A percentile compares a stretch with the other conserved stretches of the same genome.
Conservation (phyloP, 2,888 invertebrate genomes). For the Smittia sp. region DNA sequence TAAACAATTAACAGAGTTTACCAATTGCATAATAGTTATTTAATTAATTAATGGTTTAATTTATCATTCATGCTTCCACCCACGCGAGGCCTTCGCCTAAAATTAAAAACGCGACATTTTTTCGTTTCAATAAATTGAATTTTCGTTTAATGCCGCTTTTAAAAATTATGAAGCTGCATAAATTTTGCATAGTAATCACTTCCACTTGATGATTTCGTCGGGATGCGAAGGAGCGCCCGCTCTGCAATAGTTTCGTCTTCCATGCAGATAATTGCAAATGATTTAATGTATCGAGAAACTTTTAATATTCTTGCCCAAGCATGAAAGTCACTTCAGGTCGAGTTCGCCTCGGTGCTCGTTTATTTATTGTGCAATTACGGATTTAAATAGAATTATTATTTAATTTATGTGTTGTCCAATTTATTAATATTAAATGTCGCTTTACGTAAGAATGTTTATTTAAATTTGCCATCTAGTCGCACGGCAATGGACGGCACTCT, state of each 20-base stretch:
- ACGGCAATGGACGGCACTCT: too few relatives aligned
- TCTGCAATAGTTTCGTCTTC: neutral
- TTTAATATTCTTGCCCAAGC: neutral
- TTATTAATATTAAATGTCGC: too few relatives aligned
- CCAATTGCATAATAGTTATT: conserved; percentile 32
- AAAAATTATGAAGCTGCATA: conserved; percentile 16
- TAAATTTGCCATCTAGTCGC: too few relatives aligned
- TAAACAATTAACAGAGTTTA: conserved; percentile 36
- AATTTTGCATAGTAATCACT: conserved; percentile 34
- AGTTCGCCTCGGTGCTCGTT: neutral
- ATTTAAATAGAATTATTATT: conserved; percentile 37
- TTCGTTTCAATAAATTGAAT: conserved; percentile 30
- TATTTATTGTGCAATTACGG: neutral
- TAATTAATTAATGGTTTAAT: conserved; percentile 37
- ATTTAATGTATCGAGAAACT: conserved; percentile 17
- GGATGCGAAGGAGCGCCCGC: neutral
- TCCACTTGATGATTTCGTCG: neutral
- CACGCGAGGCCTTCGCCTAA: neutral
- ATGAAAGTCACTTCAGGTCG: neutral
- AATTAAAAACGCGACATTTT: neutral
- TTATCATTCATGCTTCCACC: conserved; percentile 18
- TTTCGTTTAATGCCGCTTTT: conserved; percentile 14
- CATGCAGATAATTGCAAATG: neutral
- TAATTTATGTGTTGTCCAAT: conserved; percentile 22
- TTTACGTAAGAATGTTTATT: too few relatives aligned